A percentile compares a stretch with the other conserved stretches of the same genome.
phyloP scores from a whole-genome alignment of 2,113 vertebrate genomes.

The Pantherophis guttatus region DNA sequence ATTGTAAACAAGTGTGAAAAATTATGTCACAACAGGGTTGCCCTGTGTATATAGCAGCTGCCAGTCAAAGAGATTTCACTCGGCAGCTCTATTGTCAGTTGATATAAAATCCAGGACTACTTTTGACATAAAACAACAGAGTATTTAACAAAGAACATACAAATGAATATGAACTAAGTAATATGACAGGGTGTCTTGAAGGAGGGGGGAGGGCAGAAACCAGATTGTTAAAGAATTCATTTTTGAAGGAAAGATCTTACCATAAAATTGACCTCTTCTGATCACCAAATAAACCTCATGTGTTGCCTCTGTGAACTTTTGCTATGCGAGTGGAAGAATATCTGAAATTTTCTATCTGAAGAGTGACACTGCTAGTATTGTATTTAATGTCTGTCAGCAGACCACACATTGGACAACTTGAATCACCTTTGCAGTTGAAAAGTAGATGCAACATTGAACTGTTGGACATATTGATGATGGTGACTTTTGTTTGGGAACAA shows the following conservation, averaged over 20 bases:
- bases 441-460: not conserved
- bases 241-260: not conserved
- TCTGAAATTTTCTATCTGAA: not conserved
- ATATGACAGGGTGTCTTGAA: constrained; percentile 26
- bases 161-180: constrained; percentile 12
- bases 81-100: constrained; percentile 16
- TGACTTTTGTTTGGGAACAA: not conserved
- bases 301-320: not conserved
- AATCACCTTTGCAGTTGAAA: not conserved
- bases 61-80: constrained; percentile 25
- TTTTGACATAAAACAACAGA: constrained; percentile 31
- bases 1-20: constrained; percentile 34
- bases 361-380: not conserved
- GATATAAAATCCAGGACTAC: constrained; percentile 32
- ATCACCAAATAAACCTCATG: not conserved
- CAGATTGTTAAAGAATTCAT: not conserved
- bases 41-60: constrained; percentile 20
- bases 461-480: not conserved
- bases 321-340: not conserved
- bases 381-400: not conserved
- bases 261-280: not conserved
- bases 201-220: not conserved
- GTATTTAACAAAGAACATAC: constrained; percentile 26
- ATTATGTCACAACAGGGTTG: constrained; percentile 16
- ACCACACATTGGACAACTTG: not conserved